Conservation (phyloP, 2,888 invertebrate genomes). For the Mystacides longicornis region DNA sequence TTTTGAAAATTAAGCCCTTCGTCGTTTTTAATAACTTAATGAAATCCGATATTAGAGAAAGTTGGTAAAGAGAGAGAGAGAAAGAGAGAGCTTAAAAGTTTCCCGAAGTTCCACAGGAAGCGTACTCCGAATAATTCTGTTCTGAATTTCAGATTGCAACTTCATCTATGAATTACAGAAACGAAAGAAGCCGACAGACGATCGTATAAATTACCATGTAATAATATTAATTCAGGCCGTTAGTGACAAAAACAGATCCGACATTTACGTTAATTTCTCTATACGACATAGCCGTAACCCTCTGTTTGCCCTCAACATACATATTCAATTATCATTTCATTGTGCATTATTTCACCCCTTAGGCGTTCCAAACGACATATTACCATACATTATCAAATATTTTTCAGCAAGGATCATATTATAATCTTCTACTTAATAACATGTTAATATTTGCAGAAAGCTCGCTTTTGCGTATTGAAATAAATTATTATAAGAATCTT, state of each 20-base stretch:
- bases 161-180: slow-evolving; percentile 19
- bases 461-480: too few relatives aligned
- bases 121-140: not conserved
- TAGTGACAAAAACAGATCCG: not conserved
- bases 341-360: too few relatives aligned
- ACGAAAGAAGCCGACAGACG: slow-evolving; percentile 12
- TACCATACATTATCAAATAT: too few relatives aligned
- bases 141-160: slow-evolving; percentile 17
- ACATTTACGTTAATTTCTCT: not conserved
- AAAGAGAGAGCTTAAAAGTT: not conserved
- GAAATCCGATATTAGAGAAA: not conserved
- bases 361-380: too few relatives aligned
- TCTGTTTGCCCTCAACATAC: not conserved
- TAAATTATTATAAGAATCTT: too few relatives aligned
- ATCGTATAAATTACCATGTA: slow-evolving; percentile 17
- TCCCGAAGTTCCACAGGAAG: not conserved
- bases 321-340: not conserved
- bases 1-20: too few relatives aligned
- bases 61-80: too few relatives aligned
- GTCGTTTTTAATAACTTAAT: not conserved
- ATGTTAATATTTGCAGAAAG: too few relatives aligned
- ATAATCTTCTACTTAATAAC: too few relatives aligned
- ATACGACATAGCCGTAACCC: not conserved
- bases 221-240: not conserved
- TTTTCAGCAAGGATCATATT: too few relatives aligned